phyloP scores from a whole-genome alignment of 2,113 vertebrate genomes.

The Pachycephala philippinensis region DNA sequence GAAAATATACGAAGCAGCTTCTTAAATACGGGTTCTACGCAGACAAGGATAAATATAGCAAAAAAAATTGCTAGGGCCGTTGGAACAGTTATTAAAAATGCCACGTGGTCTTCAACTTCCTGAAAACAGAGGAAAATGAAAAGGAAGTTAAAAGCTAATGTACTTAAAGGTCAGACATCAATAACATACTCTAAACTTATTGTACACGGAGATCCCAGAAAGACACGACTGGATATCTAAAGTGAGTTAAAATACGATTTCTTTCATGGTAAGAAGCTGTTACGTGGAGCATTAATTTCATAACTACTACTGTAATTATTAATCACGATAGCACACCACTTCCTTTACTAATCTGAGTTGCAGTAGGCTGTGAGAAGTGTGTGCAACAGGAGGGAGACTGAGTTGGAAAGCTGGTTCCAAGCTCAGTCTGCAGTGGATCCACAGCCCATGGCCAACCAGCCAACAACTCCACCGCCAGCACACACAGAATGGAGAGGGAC shows the following conservation, averaged over 20 bases:
- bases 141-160: not conserved
- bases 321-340: not conserved
- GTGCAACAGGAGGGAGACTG: not conserved
- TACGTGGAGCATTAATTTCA: not conserved
- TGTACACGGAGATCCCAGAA: not conserved
- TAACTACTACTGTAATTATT: not conserved
- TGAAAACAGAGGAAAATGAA: constrained; percentile 62
- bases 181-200: not conserved
- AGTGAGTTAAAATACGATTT: not conserved
- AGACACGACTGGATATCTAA: not conserved
- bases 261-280: not conserved
- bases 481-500: not conserved
- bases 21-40: constrained; percentile 94
- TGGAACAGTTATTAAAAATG: constrained; percentile 95
- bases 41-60: constrained; percentile 93
- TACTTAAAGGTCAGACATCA: not conserved
- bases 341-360: not conserved
- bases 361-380: not conserved
- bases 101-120: constrained; percentile 91
- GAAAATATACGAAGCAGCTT: constrained; percentile 94
- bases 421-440: not conserved
- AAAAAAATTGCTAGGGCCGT: constrained; percentile 95
- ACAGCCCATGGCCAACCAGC: not conserved
- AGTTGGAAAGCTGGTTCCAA: not conserved
- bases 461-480: fast-evolving